These are phyloP conservation scores for Tetranychus urticae DNA, from an alignment of 1,140 invertebrate species.

Conservation along the genomic window DNA sequence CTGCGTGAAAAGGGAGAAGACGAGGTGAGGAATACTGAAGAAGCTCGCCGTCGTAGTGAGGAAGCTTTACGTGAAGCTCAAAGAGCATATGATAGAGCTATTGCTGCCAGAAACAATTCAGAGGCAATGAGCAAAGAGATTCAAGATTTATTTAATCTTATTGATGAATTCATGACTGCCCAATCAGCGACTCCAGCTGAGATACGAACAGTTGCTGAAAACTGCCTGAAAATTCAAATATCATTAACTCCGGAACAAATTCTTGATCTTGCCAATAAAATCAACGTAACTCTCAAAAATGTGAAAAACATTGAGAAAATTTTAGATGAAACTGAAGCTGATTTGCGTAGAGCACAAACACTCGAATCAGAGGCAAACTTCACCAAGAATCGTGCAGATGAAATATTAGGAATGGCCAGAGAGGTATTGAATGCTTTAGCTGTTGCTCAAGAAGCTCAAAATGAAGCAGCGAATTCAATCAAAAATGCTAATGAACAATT, in stretches of 20 bases:
- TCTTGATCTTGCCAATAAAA: slow-evolving; percentile 46
- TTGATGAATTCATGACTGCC: slow-evolving; percentile 47
- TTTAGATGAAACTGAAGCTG: slow-evolving; percentile 50
- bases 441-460: slow-evolving; percentile 48
- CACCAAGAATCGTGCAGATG: slow-evolving; percentile 39
- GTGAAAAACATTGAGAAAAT: slow-evolving; percentile 73
- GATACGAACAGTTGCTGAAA: slow-evolving; percentile 46
- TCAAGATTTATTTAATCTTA: slow-evolving; percentile 34
- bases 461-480: slow-evolving; percentile 48
- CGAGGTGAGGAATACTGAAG: slow-evolving; percentile 24
- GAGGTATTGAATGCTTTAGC: slow-evolving; percentile 31
- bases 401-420: slow-evolving; percentile 29
- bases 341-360: slow-evolving; percentile 44
- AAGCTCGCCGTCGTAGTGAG: slow-evolving; percentile 30
- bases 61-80: slow-evolving; percentile 30
- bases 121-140: slow-evolving; percentile 27
- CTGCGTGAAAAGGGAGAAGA: slow-evolving; percentile 53
- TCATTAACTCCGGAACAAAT: slow-evolving; percentile 62
- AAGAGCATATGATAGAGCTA: slow-evolving; percentile 30
- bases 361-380: slow-evolving; percentile 44
- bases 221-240: slow-evolving; percentile 25
- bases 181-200: slow-evolving; percentile 51
- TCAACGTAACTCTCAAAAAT: slow-evolving; percentile 63
- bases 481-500: slow-evolving; percentile 53
- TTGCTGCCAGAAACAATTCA: slow-evolving; percentile 29